Evolutionary conservation across 53 echinoderm and acorn worm genomes (phyloP), one percentile per base, ranked within the genome.

Genomic region (Luidia sarsii): DNA sequence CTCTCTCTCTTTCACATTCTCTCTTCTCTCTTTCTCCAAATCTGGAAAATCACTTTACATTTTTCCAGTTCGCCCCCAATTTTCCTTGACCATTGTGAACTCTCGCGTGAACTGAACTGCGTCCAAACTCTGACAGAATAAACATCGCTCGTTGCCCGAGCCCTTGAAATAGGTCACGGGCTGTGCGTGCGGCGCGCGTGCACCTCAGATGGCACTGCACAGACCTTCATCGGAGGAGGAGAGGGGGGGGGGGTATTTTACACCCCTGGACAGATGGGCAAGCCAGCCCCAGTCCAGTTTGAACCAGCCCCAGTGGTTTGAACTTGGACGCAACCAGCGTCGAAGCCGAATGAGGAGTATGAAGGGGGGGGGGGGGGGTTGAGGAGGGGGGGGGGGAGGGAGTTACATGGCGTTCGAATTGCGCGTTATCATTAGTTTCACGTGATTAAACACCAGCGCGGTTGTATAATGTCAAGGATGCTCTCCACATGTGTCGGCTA

Each of bases 401-500:
- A 18, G 20, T 6, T 31, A 14, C 29, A 31, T n/a, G 30, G n/a
- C n/a, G n/a, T n/a, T n/a, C n/a, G n/a, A n/a, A n/a, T n/a, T n/a
- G n/a, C n/a, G n/a, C n/a, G n/a, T n/a, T n/a, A n/a, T 72, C 72
- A 53, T 72, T 72, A 72, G 72, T 72, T 55, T 72, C 72, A 72
- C 72, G 56, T 34, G 55, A 72, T 72, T 72, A 54, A 55, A 72
- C 72, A 72, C 14, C 37, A 18, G 56, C 20, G 53, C 33, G 23
- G 21, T 33, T 33, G 20, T 29, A 51, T 51, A 72, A 72, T 72
- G 72, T 72, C 72, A 72, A 72, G 72, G 72, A 72, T 55, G 37
- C 41, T 41, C 41, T 25, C 29, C 50, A 52, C 72, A 54, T 72
- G 35, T 3, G 25, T 16, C 8, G 9, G 11, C 18, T 51, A n/a